Evolutionary conservation across 2,797 vertebrate genomes (phyloP), one percentile per base, ranked within the genome.

Genomic region (Momotus momota): DNA sequence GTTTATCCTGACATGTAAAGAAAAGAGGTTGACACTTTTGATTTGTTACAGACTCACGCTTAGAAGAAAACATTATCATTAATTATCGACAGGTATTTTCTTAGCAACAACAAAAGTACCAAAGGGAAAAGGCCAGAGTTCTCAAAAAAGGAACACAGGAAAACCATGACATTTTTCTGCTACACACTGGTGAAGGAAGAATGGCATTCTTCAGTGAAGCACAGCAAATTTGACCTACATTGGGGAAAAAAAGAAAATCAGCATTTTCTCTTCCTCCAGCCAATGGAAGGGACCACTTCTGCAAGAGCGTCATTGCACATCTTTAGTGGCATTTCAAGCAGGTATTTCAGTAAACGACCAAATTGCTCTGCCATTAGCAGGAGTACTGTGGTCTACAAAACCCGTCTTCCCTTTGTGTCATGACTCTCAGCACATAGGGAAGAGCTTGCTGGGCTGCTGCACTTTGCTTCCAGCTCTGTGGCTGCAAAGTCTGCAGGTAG

Each of bases 371-470:
- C 12, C 6, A 9, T 7, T 7, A 70, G 22, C 45, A 45, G 26
- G 16, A 25, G 31, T 27, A 19, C 0, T 70, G 52, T 45, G n/a
- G 20, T 48, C 40, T 23, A 8, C 40, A 61, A 25, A 9, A 55
- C 10, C 12, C 25, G 33, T 81, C 8, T 11, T 67, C 9, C 48
- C 19, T 35, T 10, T 31, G 13, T 22, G 16, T 23, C 0, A 0
- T 35, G 41, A 14, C 27, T 88, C 25, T 33, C 38, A 57, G 17
- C 0, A 1, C 31, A 80, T 10, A 2, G 23, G 12, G 6, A 22
- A 23, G 8, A 70, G 12, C 52, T 62, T 52, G 25, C 12, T 0
- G 0, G 7, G 27, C 14, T 5, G 3, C 51, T 52, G 6, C 7
- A 13, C 69, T 94, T 60, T 4, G 2, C 38, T 67, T 69, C 31